Evolutionary conservation across 2,113 vertebrate genomes (phyloP), one percentile per base, ranked within the genome.

Genomic region (Cheirogaleus medius): DNA sequence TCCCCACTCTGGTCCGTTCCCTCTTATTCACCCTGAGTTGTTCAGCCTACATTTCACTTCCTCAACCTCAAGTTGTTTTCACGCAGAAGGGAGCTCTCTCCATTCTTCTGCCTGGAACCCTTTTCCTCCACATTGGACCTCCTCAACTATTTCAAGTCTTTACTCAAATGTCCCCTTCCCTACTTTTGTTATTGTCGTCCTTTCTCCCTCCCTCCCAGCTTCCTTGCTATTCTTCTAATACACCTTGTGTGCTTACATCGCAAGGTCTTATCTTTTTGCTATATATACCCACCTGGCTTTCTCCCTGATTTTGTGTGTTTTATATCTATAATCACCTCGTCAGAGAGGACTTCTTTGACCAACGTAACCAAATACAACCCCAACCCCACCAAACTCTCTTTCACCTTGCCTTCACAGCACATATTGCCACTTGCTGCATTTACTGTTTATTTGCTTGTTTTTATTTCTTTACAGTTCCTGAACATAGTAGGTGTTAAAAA

Each of bases 181-280:
- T 10, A 9, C 23, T 7, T 14, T 27, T 37, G 63, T 29, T 84
- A 42, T 32, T 9, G 71, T 60, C 0, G 20, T 63, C 60, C 3
- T 29, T 0, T 7, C 34, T 87, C 1, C 5, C 21, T 78, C 9
- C 8, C 12, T 13, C 52, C n/a, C 9, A 42, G 32, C 17, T 49
- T 76, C 49, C 42, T n/a, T 3, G 23, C 7, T 77, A 2, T 21
- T 63, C 8, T 66, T 87, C 32, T 44, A 0, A 27, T 15, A n/a
- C 6, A 54, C 1, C 10, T 47, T 34, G 4, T 0, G 11, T 1
- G 7, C 3, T 54, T 81, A 21, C 8, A 3, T 44, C 25, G 42
- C 12, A 21, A 1, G 14, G 12, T 23, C 15, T 89, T 27, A 42
- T 8, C 42, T 17, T 21, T 21, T 0, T 37, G 77, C 20, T n/a